Percentiles rank a stretch among this genome's conserved stretches.
phyloP scores from a whole-genome alignment of 2,113 vertebrate species.

The Nanorana parkeri region DNA sequence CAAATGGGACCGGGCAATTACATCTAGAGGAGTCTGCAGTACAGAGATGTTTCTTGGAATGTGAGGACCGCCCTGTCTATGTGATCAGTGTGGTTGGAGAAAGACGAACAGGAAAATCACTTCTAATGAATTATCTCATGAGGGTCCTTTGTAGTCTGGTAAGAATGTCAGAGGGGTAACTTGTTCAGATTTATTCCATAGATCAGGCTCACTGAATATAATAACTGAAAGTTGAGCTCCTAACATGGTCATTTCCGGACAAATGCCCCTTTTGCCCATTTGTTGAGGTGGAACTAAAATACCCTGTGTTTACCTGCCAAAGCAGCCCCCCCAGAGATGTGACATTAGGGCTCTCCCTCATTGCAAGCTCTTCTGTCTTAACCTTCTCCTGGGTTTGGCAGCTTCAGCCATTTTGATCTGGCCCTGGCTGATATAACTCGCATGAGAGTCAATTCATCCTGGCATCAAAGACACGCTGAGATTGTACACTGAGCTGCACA shows the following conservation, averaged over 20 bases:
- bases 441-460: too few relatives aligned
- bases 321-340: neutral
- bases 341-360: too few relatives aligned
- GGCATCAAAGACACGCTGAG: too few relatives aligned
- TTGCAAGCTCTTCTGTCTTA: too few relatives aligned
- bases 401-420: too few relatives aligned
- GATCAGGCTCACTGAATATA: neutral
- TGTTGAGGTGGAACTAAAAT: neutral
- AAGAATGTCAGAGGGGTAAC: neutral
- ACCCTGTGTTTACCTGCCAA: too few relatives aligned
- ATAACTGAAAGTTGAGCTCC: neutral
- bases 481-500: too few relatives aligned
- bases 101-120: conserved; percentile 15
- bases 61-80: neutral
- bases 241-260: too few relatives aligned
- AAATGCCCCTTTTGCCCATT: too few relatives aligned
- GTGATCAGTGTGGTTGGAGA: conserved; percentile 16
- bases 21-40: neutral
- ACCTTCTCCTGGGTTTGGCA: too few relatives aligned
- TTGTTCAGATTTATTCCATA: neutral
- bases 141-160: neutral
- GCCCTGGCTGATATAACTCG: too few relatives aligned
- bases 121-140: conserved; percentile 12
- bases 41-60: neutral
- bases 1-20: neutral